Evolutionary conservation across 2,113 vertebrate species (phyloP), one percentile per base, ranked within the genome.

Genomic region (Delphinapterus leucas): DNA sequence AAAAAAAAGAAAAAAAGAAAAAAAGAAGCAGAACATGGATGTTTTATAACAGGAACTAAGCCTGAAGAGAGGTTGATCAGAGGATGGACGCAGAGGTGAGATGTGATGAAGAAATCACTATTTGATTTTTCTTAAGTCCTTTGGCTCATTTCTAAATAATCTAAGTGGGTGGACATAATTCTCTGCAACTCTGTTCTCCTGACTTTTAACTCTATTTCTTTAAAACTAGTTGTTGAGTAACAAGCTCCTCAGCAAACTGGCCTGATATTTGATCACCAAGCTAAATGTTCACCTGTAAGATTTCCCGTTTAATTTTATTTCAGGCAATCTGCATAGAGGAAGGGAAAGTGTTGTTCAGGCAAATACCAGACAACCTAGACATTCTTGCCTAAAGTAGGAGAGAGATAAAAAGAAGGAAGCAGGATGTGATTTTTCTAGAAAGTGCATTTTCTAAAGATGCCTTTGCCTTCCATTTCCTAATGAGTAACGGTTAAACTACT

Each of bases 21-120:
- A 14, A 3, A 63, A 70, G 20, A 65, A 36, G 33, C 41, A 63
- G 70, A 93, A 95, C 26, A 49, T 49, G 49, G 36, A 88, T 83
- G 17, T 93, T 96, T 93, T 97, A 84, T 81, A 97, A 96, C 55
- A 94, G 73, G 38, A 70, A 85, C 15, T 49, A 85, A 92, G 79
- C 11, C 2, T 12, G 67, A 93, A 93, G 81, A 88, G 23, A 67
- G 6, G 47, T 65, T 67, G 61, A 89, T 76, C 1, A 76, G 38
- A 81, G 73, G 20, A 6, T 21, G n/a, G 85, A 71, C 14, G 33
- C 2, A 6, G n/a, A 86, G 11, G 10, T 38, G 49, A 67, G 60
- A 28, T n/a, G 36, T 18, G 67, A 18, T 63, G 88, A 70, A 67
- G 47, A 88, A 92, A 90, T 63, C 13, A 14, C 13, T 0, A 0